Evolutionary conservation across 1,140 invertebrate genomes (phyloP), one percentile per base, ranked within the genome.

Genomic region (Zaprionus vittiger): DNA sequence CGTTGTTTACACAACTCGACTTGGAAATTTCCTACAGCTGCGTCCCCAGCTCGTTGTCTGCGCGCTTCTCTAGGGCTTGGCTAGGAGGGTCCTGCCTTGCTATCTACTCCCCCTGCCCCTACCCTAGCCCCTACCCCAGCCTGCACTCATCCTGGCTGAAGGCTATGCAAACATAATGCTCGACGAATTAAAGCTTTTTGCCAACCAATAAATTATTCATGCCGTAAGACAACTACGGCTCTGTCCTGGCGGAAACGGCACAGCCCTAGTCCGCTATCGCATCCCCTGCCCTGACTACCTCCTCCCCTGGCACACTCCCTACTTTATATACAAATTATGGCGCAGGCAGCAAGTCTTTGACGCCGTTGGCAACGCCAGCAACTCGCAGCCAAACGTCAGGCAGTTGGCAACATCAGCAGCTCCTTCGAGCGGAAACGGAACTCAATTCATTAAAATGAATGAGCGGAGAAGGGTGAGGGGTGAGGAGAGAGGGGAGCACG

Each of bases 391-490:
- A 62, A 62, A 44, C 55, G 49, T 22, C 68, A 75, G 73, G 56
- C 72, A 70, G 73, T 76, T 75, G 67, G 77, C 77, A 76, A 76
- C 73, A 76, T 70, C 73, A 79, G 67, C 76, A 79, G 76, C 74
- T 69, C 70, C 81, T 73, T 65, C 67, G 71, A 86, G 85, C 85
- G 86, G 85, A 90, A 91, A 85, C 86, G 85, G 85, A 90, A 91
- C 86, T 86, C 85, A 90, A 90, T 90, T 90, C 85, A 90, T 90
- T 90, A 90, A 90, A 91, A 90, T 91, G 82, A 90, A 89, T 91
- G 85, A 90, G 73, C 73, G 77, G 70, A 71, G 20, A 14, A n/a
- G n/a, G n/a, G n/a, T n/a, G 11, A 2, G 7, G 3, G 5, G 17
- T 22, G 14, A 26, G 5, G 26, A 6, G 5, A 2, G 15, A n/a